Percentiles rank a stretch among this genome's conserved stretches.
Evolutionary conservation across 1,140 invertebrate species (phyloP).

Genomic region (Heliconius congener): DNA sequence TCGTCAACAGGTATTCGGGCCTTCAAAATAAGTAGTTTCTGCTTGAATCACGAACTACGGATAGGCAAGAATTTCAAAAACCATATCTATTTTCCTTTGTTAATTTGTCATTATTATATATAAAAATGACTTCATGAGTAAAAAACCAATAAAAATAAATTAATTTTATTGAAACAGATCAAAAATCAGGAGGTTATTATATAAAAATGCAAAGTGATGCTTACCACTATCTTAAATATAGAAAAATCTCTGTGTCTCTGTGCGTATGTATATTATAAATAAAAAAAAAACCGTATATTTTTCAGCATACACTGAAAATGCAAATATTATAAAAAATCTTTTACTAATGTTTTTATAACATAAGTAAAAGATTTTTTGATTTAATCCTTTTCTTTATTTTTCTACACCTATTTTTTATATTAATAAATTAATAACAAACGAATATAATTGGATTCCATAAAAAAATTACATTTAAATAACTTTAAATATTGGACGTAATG

Average conservation of each 20-base stretch:
- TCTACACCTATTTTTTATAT: not conserved
- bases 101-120: too few relatives aligned
- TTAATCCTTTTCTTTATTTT: not conserved
- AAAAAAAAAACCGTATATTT: too few relatives aligned
- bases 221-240: constrained; percentile 15
- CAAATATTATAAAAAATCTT: not conserved
- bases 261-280: not conserved
- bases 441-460: not conserved
- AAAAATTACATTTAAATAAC: not conserved
- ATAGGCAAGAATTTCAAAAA: too few relatives aligned
- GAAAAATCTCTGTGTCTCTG: not conserved
- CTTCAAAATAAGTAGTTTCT: too few relatives aligned
- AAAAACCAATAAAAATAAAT: constrained; percentile 19
- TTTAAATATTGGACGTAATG: not conserved
- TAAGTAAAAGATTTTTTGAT: too few relatives aligned
- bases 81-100: too few relatives aligned
- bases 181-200: constrained; percentile 21
- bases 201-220: constrained; percentile 28
- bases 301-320: too few relatives aligned
- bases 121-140: not conserved
- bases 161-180: constrained; percentile 34
- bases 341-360: not conserved
- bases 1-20: too few relatives aligned
- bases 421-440: not conserved
- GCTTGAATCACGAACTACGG: too few relatives aligned